Base-by-base conservation (phyloP, 2,113 vertebrate species). In the Vidua macroura region DNA sequence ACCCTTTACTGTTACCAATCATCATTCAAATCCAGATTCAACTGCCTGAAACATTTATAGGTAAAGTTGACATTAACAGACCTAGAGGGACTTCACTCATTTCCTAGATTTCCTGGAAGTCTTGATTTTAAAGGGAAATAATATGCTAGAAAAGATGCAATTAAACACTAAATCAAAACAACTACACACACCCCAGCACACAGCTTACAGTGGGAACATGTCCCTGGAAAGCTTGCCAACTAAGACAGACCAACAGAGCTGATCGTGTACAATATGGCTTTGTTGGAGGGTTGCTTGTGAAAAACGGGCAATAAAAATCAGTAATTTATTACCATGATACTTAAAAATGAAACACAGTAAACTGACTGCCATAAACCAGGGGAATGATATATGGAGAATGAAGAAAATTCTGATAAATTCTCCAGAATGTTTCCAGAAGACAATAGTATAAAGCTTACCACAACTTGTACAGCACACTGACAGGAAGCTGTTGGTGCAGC, bases 241-340 rank as follows among this genome's bases (percentile, higher is more conserved):
- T 68, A 44, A 28, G 37, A 78, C 55, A 83, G 73, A 52, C 31
- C 48, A 86, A 72, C 68, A 92, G 80, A 90, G 53, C 56, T 58
- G 68, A 88, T 73, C 9, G 1, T 6, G 31, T 62, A 95, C 83
- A 94, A 74, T 82, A 93, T 3, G 18, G 64, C 83, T 92, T 93
- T 95, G 69, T 93, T 74, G 55, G 37, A 96, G 25, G 7, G 28
- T 9, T 88, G 49, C 52, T 95, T 3, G 1, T 70, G 83, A 95
- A 94, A 97, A 95, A 80, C 56, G 83, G 33, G 70, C 64, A 88
- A 55, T 94, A 86, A 95, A 95, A 95, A 93, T 88, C 13, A 22
- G 80, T 95, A 92, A 94, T 78, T 92, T 92, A 95, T 94, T 95
- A 95, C 35, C 37, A 28, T 2, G n/a, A 94, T 60, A 88, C 43